phyloP scores from a whole-genome alignment of 1,140 invertebrate genomes.

The Hylyphantes graminicola region DNA sequence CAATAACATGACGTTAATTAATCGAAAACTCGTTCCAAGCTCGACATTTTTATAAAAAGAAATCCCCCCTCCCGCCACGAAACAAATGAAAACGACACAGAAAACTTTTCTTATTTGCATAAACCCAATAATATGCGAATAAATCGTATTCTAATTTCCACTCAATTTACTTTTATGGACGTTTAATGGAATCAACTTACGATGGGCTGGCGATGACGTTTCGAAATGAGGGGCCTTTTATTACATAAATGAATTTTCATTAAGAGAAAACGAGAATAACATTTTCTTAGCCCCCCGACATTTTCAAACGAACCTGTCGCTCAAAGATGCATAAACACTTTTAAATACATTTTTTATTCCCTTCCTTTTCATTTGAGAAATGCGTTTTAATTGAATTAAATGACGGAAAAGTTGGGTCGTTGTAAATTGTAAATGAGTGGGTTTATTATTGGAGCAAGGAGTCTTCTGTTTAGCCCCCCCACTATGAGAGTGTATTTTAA shows the following conservation, averaged over 20 bases:
- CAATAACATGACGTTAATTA: neutral
- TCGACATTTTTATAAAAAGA: too few relatives aligned
- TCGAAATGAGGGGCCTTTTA: slow-evolving; percentile 24
- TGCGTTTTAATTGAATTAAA: slow-evolving; percentile 38
- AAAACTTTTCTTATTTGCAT: slow-evolving; percentile 36
- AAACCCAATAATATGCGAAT: slow-evolving; percentile 43
- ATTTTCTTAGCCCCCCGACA: neutral
- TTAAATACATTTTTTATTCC: neutral
- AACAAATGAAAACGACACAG: slow-evolving; percentile 6
- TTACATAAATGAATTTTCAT: slow-evolving; percentile 52
- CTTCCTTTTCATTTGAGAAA: slow-evolving; percentile 8
- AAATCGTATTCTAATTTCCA: slow-evolving; percentile 47
- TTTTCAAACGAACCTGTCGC: slow-evolving; percentile 8
- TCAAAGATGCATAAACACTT: neutral
- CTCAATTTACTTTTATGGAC: slow-evolving; percentile 48
- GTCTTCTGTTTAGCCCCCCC: slow-evolving; percentile 21
- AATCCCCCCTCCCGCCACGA: neutral
- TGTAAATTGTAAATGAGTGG: slow-evolving; percentile 25
- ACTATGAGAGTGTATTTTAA: slow-evolving; percentile 39
- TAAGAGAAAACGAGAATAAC: slow-evolving; percentile 13
- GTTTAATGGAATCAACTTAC: slow-evolving; percentile 36
- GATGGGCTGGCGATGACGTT: slow-evolving; percentile 24
- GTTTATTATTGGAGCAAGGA: slow-evolving; percentile 1
- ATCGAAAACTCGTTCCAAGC: neutral
- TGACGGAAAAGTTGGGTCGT: neutral